A percentile compares a stretch with the other conserved stretches of the same genome.
Evolutionary conservation across 1,140 invertebrate species (phyloP).

Genomic region (Magallana ariakensis): DNA sequence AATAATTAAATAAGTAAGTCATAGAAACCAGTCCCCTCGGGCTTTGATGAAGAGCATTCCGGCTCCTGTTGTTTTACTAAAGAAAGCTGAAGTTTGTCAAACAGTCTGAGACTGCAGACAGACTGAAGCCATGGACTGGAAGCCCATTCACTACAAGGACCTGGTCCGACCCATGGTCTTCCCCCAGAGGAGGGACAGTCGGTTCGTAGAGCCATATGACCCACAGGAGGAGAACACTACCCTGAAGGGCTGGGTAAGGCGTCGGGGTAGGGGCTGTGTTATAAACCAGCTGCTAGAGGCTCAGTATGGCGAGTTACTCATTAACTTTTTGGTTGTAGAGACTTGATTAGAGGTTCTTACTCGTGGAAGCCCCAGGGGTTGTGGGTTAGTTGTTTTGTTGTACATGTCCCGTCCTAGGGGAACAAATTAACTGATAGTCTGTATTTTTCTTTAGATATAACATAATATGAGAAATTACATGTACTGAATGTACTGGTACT

Average conservation of each 20-base stretch:
- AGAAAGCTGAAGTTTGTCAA: neutral
- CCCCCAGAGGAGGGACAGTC: slow-evolving; percentile 50
- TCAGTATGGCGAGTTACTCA: too few species aligned
- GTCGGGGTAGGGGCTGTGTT: too few species aligned
- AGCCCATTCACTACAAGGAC: slow-evolving; percentile 15
- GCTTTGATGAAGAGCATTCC: neutral
- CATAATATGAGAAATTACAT: too few species aligned
- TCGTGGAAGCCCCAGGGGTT: too few species aligned
- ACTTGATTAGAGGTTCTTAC: too few species aligned
- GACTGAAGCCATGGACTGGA: neutral
- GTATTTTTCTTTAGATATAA: too few species aligned
- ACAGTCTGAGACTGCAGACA: neutral
- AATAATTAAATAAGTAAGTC: slow-evolving; percentile 9
- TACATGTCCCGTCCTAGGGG: too few species aligned
- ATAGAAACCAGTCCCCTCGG: slow-evolving; percentile 8
- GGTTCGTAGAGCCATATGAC: neutral
- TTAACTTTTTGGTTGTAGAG: too few species aligned
- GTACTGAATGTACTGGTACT: too few species aligned
- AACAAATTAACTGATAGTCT: too few species aligned
- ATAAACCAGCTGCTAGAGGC: too few species aligned
- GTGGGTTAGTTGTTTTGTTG: too few species aligned
- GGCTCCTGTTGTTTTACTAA: neutral
- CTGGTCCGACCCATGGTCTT: slow-evolving; percentile 42
- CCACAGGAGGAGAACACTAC: slow-evolving; percentile 6
- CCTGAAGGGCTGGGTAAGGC: slow-evolving; percentile 15